Evolutionary conservation across 2,797 vertebrate genomes (phyloP).

Genomic region (Artibeus lituratus): DNA sequence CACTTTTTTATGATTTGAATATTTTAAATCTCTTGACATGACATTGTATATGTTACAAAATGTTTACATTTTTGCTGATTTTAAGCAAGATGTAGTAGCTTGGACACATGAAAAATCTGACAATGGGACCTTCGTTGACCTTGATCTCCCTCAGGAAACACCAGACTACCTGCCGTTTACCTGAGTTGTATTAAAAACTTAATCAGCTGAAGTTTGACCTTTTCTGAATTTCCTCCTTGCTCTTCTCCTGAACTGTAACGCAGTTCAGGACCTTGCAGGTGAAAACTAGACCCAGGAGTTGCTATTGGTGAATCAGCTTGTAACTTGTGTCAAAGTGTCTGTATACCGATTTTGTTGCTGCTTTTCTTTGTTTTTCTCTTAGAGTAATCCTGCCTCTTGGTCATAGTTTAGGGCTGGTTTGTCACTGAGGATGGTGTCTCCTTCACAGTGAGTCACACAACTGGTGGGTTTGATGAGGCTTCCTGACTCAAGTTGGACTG

Average conservation of each 20-base stretch:
- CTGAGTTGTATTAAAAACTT: conserved; percentile 33
- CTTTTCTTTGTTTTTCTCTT: neutral
- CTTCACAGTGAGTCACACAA: conserved; percentile 54
- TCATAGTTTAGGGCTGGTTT: conserved; percentile 33
- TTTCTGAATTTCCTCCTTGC: conserved; percentile 26
- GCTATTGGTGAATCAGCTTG: neutral
- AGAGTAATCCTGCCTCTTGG: neutral
- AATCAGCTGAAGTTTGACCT: conserved; percentile 8
- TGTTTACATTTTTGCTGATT: conserved; percentile 31
- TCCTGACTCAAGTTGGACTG: neutral
- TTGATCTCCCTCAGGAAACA: conserved; percentile 64
- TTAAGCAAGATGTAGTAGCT: conserved; percentile 4
- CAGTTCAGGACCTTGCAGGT: neutral
- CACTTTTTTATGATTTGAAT: neutral
- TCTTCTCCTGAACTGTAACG: neutral
- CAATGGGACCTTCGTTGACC: conserved; percentile 37
- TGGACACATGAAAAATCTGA: conserved; percentile 52
- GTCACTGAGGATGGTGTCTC: conserved; percentile 55
- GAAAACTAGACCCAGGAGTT: neutral
- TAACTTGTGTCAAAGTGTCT: neutral
- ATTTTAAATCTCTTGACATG: conserved; percentile 11
- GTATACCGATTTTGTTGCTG: neutral
- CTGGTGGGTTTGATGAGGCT: neutral
- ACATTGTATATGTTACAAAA: neutral
- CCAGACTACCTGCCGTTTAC: conserved; percentile 33